Base-by-base conservation (phyloP, 2,797 vertebrate species). In the Anguilla obscura region DNA sequence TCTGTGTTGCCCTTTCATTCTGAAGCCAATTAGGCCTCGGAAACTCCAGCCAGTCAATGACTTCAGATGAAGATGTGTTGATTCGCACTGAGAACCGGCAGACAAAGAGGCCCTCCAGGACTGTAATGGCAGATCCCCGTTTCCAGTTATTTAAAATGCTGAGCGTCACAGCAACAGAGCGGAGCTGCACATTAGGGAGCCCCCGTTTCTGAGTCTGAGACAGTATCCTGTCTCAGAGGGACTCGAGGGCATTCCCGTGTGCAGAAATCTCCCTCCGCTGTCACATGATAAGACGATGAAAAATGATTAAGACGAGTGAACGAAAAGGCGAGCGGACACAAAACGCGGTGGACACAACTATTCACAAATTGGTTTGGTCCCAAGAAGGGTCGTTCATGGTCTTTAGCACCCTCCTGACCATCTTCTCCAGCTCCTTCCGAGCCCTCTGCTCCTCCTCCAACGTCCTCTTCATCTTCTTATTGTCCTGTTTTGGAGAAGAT, bases 311-410 rank as follows among this genome's bases (percentile, higher is more conserved):
- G 21, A 60, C 33, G 58, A 90, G 92, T 7, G 21, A 66, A 58
- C 56, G 30, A 24, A 30, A 84, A 63, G 90, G 91, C 91, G 92
- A 89, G 93, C 88, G 16, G 36, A 94, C 92, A 92, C 93, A 93
- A 93, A 93, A 94, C 92, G 93, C 1, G 24, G n/a, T 3, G 24
- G 40, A 3, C 18, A n/a, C 5, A 14, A 24, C 79, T 48, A 94
- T 90, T 98, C 96, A 99, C 90, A 99, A 96, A 92, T 99, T 99
- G 86, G 98, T 99, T 95, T 99, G 98, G 79, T 99, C 98, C 98
- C 98, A 99, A 3, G 98, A 97, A 3, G 98, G 97, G 92, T 99
- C 98, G 5, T 99, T 99, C 96, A 98, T 97, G 92, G 94, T 98
- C 96, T 99, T 99, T 89, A 99, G 93, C 89, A 99, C 97, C 91